phyloP scores from a whole-genome alignment of 2,888 invertebrate genomes.

The Patella ulyssiponensis region DNA sequence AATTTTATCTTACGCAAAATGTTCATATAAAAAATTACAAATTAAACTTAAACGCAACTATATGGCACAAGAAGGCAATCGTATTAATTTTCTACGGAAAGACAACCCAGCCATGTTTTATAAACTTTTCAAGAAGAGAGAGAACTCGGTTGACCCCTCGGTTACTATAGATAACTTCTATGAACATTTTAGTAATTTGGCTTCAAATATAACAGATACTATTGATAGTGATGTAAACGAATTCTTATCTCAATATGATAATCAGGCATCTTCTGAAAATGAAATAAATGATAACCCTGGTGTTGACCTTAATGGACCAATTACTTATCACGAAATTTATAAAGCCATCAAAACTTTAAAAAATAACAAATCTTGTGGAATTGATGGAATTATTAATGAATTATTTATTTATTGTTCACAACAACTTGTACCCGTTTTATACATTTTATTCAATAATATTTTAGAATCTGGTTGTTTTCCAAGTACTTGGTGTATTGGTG shows the following conservation, averaged over 20 bases:
- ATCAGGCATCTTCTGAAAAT: background rate
- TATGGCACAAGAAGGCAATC: background rate
- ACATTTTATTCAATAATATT: constrained; percentile 31
- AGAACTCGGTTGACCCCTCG: background rate
- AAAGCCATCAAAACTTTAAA: constrained; percentile 19
- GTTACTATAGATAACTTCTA: background rate
- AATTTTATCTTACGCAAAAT: background rate
- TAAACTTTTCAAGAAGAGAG: background rate
- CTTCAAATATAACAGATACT: background rate
- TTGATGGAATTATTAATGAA: constrained; percentile 29
- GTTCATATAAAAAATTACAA: background rate
- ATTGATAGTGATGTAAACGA: background rate
- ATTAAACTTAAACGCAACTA: background rate
- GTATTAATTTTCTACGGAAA: background rate
- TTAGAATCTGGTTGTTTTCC: constrained; percentile 27
- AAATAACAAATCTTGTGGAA: constrained; percentile 19
- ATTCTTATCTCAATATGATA: background rate
- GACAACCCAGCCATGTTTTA: background rate
- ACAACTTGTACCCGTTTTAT: constrained; percentile 18
- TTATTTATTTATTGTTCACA: constrained; percentile 25
- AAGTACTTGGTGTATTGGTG: constrained; percentile 25
- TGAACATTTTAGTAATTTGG: constrained; percentile 3
- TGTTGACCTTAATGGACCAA: background rate
- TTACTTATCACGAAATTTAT: constrained; percentile 19
- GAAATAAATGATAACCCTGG: constrained; percentile 6